Conservation (phyloP, 2,888 invertebrate genomes). For the Deilephila porcellus region DNA sequence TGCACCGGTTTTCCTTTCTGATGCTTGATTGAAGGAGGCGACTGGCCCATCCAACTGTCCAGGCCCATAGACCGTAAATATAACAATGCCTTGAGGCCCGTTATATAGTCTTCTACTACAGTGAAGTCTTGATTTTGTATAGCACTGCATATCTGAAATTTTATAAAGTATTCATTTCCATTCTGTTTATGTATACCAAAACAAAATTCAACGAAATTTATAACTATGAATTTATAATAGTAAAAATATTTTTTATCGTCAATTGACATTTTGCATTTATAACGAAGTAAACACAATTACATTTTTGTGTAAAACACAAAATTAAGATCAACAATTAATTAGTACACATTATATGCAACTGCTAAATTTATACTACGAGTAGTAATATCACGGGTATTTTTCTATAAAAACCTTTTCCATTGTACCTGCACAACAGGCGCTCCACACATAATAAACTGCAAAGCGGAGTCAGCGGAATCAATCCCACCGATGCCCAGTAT, state of each 20-base stretch:
- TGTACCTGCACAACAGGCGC: conserved; percentile 94
- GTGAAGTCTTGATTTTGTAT: conserved; percentile 99
- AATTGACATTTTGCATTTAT: too few species aligned
- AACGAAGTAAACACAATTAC: too few species aligned
- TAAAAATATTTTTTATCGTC: too few species aligned
- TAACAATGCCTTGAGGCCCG: conserved; percentile 93
- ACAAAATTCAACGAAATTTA: neutral
- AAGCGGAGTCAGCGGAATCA: conserved; percentile 96
- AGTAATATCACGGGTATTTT: too few species aligned
- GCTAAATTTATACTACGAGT: too few species aligned
- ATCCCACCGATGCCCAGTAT: conserved; percentile 98
- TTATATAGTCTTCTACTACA: conserved; percentile 96
- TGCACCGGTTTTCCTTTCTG: conserved; percentile 96
- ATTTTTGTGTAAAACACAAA: too few species aligned
- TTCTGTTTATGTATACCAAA: neutral
- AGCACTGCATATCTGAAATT: conserved; percentile 93
- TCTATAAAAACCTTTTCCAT: neutral
- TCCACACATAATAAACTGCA: conserved; percentile 98
- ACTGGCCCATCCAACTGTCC: conserved; percentile 96
- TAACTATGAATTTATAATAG: neutral
- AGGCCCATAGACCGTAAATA: conserved; percentile 90
- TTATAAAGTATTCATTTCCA: neutral
- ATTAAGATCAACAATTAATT: too few species aligned
- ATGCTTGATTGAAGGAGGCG: conserved; percentile 94
- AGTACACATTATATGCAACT: too few species aligned